Percentiles rank a stretch among this genome's conserved stretches.
Evolutionary conservation across 2,113 vertebrate species (phyloP).

Genomic region (Seriola aureovittata): DNA sequence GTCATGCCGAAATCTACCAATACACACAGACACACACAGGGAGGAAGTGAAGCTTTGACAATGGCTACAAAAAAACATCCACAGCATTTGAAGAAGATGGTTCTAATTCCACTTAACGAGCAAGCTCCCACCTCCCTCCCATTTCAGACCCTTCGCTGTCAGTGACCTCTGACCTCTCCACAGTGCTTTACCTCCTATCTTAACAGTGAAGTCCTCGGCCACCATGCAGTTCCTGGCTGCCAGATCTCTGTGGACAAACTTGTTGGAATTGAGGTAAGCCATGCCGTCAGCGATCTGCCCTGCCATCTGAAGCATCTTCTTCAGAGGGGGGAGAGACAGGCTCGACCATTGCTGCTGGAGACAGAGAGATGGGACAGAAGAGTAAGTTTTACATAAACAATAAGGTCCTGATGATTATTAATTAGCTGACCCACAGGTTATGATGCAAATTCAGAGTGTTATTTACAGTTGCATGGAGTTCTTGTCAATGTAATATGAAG

Average conservation of each 20-base stretch:
- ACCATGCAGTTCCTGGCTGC: slow-evolving; percentile 99
- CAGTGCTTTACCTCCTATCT: slow-evolving; percentile 91
- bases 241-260: slow-evolving; percentile 98
- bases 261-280: slow-evolving; percentile 98
- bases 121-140: background rate
- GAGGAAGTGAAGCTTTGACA: background rate
- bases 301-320: slow-evolving; percentile 99
- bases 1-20: slow-evolving; percentile 97
- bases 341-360: slow-evolving; percentile 86
- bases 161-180: background rate
- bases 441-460: too few relatives aligned
- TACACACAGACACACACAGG: slow-evolving; percentile 12
- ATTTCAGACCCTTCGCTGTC: background rate
- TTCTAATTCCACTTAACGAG: background rate
- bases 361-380: slow-evolving; percentile 1
- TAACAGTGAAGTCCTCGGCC: slow-evolving; percentile 96
- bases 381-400: background rate
- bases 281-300: slow-evolving; percentile 98
- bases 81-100: too few relatives aligned
- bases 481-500: background rate
- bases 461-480: background rate
- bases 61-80: background rate
- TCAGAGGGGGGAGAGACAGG: slow-evolving; percentile 91
- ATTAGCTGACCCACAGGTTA: background rate
- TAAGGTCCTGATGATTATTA: background rate